Base-by-base conservation (phyloP, 2,797 vertebrate genomes). In the Acipenser ruthenus region DNA sequence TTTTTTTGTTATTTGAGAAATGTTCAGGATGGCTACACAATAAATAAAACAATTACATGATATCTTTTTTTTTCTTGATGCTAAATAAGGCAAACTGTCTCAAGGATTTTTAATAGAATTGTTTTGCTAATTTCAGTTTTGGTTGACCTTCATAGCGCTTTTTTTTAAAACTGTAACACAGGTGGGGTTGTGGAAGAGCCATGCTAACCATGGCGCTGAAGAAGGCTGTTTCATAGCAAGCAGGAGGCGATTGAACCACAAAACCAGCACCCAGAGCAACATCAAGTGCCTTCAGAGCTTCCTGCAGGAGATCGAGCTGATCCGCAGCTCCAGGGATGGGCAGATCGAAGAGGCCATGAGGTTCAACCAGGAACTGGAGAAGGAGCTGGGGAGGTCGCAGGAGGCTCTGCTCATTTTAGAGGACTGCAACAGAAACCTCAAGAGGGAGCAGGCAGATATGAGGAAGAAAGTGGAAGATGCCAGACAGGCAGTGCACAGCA, bases 161-260 rank as follows among this genome's bases (percentile, higher is more conserved):
- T 18, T 62, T 68, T 8, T 10, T n/a, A n/a, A 68, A 7, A n/a
- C 59, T 6, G 18, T 62, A 3, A 71, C 74, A 7, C 67, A 97
- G 94, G 95, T 97, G 6, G 94, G 94, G 61, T 87, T 97, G 65
- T 89, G 90, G 90, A 96, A 96, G 79, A 94, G 92, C 76, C 92
- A 88, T 6, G 80, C 86, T 7, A 89, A 81, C 68, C 91, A 88
- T 52, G 86, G 82, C 75, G 74, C 84, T 60, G 90, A 92, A 10
- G 83, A 85, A 6, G 78, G 82, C 69, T 90, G 88, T 59, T 89
- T 88, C 10, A 12, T 84, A 11, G 83, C 81, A 53, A 82, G 50
- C 68, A 68, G 64, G 50, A 75, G 68, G 68, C 73, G 70, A 0
- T 49, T 71, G 13, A 49, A 4, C 0, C 73, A 73, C 15, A 60